Evolutionary conservation across 2,797 vertebrate species (phyloP).

Genomic region (Brachyrhaphis roseni): DNA sequence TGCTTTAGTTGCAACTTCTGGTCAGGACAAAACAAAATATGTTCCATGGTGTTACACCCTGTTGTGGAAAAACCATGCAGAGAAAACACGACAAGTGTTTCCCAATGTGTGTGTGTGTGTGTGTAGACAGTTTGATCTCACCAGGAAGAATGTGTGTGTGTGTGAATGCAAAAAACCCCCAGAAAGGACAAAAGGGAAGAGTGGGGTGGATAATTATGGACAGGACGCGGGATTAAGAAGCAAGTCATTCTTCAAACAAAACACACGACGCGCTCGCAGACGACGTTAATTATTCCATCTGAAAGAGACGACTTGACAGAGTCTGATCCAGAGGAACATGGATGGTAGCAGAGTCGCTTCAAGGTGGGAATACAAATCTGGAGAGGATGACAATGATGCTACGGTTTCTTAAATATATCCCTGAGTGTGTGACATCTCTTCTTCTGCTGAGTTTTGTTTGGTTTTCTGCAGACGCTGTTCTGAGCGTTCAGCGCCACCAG

Average conservation of each 20-base stretch:
- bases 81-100: constrained; percentile 45
- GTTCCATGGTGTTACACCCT: constrained; percentile 14
- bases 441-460: background rate
- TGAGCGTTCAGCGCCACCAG: background rate
- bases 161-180: background rate
- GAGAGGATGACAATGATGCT: constrained; percentile 23
- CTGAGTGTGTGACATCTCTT: constrained; percentile 12
- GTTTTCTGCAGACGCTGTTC: background rate
- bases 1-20: background rate
- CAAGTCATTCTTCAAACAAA: constrained; percentile 58
- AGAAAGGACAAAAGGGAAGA: constrained; percentile 29
- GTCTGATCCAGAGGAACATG: constrained; percentile 35
- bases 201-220: constrained; percentile 54
- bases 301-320: constrained; percentile 19
- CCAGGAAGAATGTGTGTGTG: constrained; percentile 5
- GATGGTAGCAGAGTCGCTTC: constrained; percentile 18
- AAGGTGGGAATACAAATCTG: constrained; percentile 32
- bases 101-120: constrained; percentile 8
- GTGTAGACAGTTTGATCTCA: constrained; percentile 12
- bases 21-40: too few relatives aligned
- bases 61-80: constrained; percentile 45
- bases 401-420: constrained; percentile 4
- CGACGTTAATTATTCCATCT: constrained; percentile 40
- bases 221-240: constrained; percentile 62
- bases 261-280: constrained; percentile 21